A percentile compares a stretch with the other conserved stretches of the same genome.
These are phyloP conservation scores for Girardia tigrina DNA, from an alignment of 2,888 invertebrate species.

Conservation along the genomic window DNA sequence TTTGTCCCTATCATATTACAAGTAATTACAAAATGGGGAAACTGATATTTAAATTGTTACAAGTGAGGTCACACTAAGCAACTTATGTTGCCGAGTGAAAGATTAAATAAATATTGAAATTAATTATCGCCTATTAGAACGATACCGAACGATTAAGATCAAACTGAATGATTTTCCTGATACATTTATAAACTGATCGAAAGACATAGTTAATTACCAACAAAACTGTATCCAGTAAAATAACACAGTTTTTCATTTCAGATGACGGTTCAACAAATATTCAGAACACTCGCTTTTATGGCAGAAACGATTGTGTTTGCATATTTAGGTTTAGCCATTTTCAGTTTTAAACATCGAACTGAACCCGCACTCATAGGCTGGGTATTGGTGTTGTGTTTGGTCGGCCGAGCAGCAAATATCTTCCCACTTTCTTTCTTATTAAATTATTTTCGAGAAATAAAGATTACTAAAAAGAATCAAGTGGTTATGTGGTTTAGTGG, in stretches of 20 bases:
- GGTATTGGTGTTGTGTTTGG: constrained; percentile 76
- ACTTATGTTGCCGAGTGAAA: too few relatives aligned
- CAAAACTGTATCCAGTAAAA: too few relatives aligned
- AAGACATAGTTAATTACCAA: too few relatives aligned
- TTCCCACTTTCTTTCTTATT: constrained; percentile 81
- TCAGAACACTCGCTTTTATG: constrained; percentile 87
- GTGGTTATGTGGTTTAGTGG: constrained; percentile 99
- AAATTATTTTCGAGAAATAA: constrained; percentile 88
- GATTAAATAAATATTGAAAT: too few relatives aligned
- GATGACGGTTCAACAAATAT: constrained; percentile 75
- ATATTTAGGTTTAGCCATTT: constrained; percentile 80
- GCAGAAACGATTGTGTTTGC: constrained; percentile 96
- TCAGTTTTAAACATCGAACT: constrained; percentile 80
- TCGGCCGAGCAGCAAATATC: constrained; percentile 87
- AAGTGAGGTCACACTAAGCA: too few relatives aligned
- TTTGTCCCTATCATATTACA: too few relatives aligned
- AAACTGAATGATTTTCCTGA: too few relatives aligned
- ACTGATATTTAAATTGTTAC: too few relatives aligned
- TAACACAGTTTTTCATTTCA: neutral
- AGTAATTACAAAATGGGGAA: too few relatives aligned
- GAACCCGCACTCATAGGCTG: constrained; percentile 76
- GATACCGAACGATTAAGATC: too few relatives aligned
- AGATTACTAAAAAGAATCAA: constrained; percentile 93
- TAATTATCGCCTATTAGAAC: too few relatives aligned
- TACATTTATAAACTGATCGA: too few relatives aligned